Evolutionary conservation across 2,888 invertebrate genomes (phyloP), one percentile per base, ranked within the genome.

Genomic region (Trissonchulus sp.): DNA sequence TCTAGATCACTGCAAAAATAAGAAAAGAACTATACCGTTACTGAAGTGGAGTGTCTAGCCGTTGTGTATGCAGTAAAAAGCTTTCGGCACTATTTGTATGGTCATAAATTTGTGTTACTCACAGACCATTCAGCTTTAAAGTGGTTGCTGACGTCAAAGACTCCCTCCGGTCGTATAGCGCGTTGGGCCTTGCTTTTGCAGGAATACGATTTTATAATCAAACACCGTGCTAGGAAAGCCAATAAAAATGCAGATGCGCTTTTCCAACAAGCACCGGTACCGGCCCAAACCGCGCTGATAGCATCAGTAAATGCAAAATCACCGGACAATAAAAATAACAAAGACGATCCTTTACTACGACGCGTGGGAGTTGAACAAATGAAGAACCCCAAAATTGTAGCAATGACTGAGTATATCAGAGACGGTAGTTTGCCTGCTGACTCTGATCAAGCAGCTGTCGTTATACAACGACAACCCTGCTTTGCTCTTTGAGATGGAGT

Each of bases 51-150:
- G 78, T 80, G 80, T 0, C 23, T 83, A 31, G 81, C 81, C 1
- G 80, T 83, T 0, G 79, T 84, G 8, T 84, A 80, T 81, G 82
- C 84, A 1, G 75, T 84, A 0, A 68, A 80, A 2, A 84, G 85
- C 76, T 86, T 85, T 74, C 75, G 84, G n/a, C 83, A 82, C 0
- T 87, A 86, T 75, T 78, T 87, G 0, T 84, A 85, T 68, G 81
- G 83, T 0, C 60, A 79, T 3, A 38, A 77, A 0, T 82, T 85
- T 15, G 77, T 76, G 0, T 79, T 87, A 0, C 77, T 82, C 1
- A 86, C 85, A 0, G 87, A 87, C 75, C 87, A 87, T 74, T 83
- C 85, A 75, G 84, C 86, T 0, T 79, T 88, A 38, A 84, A 85
- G 82, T 88, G 86, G 85, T 77, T 88, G 3, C 77, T 85, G 75